phyloP scores from a whole-genome alignment of 2,797 vertebrate species.

The Sebastes taczanowskii region DNA sequence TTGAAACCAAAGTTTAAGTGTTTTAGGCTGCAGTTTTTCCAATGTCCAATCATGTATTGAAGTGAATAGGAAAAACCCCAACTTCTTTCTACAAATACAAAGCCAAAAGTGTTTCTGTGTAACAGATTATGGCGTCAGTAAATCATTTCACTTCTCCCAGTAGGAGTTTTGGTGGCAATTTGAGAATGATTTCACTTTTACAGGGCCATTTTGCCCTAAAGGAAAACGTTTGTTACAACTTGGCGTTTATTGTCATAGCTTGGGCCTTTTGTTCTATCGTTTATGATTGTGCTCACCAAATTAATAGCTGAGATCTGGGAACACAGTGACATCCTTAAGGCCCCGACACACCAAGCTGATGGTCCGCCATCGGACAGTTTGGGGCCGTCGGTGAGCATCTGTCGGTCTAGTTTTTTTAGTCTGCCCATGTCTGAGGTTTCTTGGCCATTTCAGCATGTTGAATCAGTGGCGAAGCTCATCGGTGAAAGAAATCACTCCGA shows the following conservation, averaged over 20 bases:
- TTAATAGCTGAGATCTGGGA: not conserved
- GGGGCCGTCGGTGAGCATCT: no score
- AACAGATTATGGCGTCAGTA: not conserved
- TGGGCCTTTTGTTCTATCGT: not conserved
- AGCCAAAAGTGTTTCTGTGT: not conserved
- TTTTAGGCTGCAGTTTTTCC: not conserved
- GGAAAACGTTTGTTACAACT: not conserved
- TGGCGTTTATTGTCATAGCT: not conserved
- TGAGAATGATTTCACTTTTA: not conserved
- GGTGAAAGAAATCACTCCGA: no score
- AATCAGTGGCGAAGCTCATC: no score
- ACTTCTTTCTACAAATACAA: not conserved
- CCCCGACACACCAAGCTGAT: no score
- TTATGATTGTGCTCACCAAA: not conserved
- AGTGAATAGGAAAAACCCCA: not conserved
- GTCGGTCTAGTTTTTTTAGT: no score
- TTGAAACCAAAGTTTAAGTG: not conserved
- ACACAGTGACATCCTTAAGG: not conserved
- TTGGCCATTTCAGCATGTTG: no score
- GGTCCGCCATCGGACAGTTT: no score
- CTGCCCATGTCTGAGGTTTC: no score
- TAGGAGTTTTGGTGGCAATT: not conserved
- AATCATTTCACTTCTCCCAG: not conserved
- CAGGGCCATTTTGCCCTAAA: no score
- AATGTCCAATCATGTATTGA: not conserved